These are phyloP conservation scores for Carassius auratus DNA, from an alignment of 2,113 vertebrate genomes.

Conservation along the genomic window DNA sequence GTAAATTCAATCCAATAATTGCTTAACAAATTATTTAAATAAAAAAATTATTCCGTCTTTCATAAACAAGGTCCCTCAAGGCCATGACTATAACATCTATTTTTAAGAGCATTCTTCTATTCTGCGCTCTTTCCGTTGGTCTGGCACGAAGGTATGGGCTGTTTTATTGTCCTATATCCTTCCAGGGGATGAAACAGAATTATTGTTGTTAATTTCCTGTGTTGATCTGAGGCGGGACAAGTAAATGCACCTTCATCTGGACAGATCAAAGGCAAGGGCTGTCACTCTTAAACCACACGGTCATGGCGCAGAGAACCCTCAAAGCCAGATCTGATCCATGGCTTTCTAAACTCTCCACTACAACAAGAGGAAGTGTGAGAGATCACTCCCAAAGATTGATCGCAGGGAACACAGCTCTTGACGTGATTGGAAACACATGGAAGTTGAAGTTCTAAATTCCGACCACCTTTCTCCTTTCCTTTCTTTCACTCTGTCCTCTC, in stretches of 20 bases:
- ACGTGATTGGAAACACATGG: slow-evolving; percentile 40
- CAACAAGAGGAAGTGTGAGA: slow-evolving; percentile 31
- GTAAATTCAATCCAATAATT: not conserved
- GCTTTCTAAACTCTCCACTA: slow-evolving; percentile 3
- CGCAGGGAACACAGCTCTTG: not conserved
- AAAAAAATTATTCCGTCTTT: not conserved
- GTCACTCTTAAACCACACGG: slow-evolving; percentile 4
- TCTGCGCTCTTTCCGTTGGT: not conserved
- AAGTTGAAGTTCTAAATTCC: slow-evolving; percentile 18
- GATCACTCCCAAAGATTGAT: slow-evolving; percentile 6
- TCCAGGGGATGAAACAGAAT: slow-evolving; percentile 54
- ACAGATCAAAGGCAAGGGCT: slow-evolving; percentile 53
- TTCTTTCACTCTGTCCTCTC: not conserved
- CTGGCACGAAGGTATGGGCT: not conserved
- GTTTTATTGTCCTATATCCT: slow-evolving; percentile 44
- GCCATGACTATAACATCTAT: not conserved
- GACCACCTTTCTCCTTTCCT: slow-evolving; percentile 15
- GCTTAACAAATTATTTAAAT: not conserved
- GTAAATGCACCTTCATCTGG: slow-evolving; percentile 53
- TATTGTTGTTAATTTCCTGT: slow-evolving; percentile 50
- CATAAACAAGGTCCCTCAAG: not conserved
- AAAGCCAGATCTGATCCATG: slow-evolving; percentile 26
- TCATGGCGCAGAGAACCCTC: slow-evolving; percentile 1
- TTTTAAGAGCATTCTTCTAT: slow-evolving; percentile 14
- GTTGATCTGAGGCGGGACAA: slow-evolving; percentile 45